A percentile compares a stretch with the other conserved stretches of the same genome.
Evolutionary conservation across 2,888 invertebrate genomes (phyloP).

Genomic region (Harpalus rufipes): DNA sequence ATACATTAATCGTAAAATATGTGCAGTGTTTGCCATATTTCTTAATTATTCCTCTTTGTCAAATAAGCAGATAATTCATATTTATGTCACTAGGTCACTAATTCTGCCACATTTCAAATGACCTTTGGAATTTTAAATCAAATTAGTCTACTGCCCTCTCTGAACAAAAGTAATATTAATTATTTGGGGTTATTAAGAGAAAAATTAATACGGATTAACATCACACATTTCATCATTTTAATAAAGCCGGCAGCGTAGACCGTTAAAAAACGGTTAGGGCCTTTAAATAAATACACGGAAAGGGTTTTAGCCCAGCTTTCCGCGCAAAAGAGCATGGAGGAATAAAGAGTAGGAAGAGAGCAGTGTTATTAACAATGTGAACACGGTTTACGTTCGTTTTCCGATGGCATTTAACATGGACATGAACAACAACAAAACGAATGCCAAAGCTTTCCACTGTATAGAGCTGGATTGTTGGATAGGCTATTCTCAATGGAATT

Average conservation of each 20-base stretch:
- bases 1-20: no score
- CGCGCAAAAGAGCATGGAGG: neutral
- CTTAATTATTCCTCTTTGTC: neutral
- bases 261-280: constrained; percentile 36
- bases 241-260: constrained; percentile 1
- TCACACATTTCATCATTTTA: constrained; percentile 8
- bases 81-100: neutral
- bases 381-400: constrained; percentile 4
- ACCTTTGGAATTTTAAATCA: neutral
- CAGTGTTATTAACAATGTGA: neutral
- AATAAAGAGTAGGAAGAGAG: neutral
- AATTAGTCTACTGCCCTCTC: neutral
- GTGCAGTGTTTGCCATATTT: neutral
- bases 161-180: constrained; percentile 9
- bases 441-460: neutral
- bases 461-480: no score
- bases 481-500: neutral
- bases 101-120: neutral
- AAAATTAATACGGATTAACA: constrained; percentile 28
- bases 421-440: neutral
- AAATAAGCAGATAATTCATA: neutral
- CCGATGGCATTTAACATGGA: neutral
- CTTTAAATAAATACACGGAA: constrained; percentile 43
- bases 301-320: constrained; percentile 39
- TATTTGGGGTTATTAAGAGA: constrained; percentile 3